Percentiles rank a stretch among this genome's conserved stretches.
Evolutionary conservation across 2,113 vertebrate genomes (phyloP).

Genomic region (Ciconia maguari): DNA sequence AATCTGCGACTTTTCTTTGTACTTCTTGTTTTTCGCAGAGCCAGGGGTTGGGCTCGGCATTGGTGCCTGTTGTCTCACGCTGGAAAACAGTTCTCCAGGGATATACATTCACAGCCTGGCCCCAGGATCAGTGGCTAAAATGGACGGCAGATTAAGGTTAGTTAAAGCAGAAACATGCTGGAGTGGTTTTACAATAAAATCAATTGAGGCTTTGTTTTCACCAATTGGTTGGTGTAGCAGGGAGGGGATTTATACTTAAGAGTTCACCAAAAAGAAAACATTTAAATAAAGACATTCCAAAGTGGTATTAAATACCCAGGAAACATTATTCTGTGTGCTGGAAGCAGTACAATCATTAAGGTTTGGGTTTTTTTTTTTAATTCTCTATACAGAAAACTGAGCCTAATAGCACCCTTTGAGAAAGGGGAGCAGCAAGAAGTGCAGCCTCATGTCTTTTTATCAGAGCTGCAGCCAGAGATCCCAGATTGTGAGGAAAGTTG

Average conservation of each 20-base stretch:
- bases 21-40: constrained; percentile 74
- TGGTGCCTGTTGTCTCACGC: constrained; percentile 88
- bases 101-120: constrained; percentile 96
- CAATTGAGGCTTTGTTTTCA: not conserved
- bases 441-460: constrained; percentile 11
- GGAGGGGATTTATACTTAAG: not conserved
- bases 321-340: not conserved
- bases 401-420: constrained; percentile 5
- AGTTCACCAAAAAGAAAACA: not conserved
- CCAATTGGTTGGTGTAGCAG: not conserved
- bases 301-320: not conserved
- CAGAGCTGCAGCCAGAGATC: not conserved
- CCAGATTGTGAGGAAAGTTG: not conserved
- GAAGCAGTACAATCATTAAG: not conserved
- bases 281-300: not conserved
- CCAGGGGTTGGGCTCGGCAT: constrained; percentile 91
- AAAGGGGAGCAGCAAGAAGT: not conserved
- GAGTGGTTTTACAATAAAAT: not conserved
- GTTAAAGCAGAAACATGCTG: constrained; percentile 21
- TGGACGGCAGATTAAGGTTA: constrained; percentile 93
- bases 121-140: constrained; percentile 93
- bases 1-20: not conserved
- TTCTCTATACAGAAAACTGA: not conserved
- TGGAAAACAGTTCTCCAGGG: constrained; percentile 87
- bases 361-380: not conserved